These are phyloP conservation scores for Acanthurus lineatus DNA, from an alignment of 2,797 vertebrate species.

Conservation along the genomic window DNA sequence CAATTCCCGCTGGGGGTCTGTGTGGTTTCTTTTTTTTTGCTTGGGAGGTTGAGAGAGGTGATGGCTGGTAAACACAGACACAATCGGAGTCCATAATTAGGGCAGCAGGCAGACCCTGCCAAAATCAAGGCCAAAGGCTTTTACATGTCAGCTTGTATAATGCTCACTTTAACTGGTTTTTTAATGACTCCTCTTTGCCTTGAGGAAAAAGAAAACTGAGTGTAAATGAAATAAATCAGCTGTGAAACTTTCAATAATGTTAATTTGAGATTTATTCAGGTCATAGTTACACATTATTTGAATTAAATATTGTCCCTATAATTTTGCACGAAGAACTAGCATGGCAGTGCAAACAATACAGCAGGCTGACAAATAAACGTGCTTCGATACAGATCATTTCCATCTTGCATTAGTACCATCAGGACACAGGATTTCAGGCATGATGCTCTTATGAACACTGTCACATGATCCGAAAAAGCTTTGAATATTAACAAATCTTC, in stretches of 20 bases:
- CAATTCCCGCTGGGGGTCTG: constrained; percentile 54
- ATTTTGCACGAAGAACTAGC: constrained; percentile 82
- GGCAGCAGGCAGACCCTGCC: constrained; percentile 46
- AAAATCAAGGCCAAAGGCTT: constrained; percentile 54
- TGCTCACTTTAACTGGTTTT: constrained; percentile 45
- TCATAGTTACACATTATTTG: constrained; percentile 81
- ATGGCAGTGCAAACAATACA: constrained; percentile 88
- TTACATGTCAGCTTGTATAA: constrained; percentile 65
- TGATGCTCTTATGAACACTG: constrained; percentile 38
- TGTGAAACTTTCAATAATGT: constrained; percentile 43
- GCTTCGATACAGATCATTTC: constrained; percentile 80
- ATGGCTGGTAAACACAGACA: constrained; percentile 68
- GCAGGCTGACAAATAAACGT: constrained; percentile 82
- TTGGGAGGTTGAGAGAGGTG: constrained; percentile 61
- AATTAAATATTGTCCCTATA: constrained; percentile 81
- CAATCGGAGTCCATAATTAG: constrained; percentile 73
- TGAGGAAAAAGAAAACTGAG: constrained; percentile 11
- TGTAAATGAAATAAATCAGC: constrained; percentile 44
- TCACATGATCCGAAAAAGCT: constrained; percentile 35
- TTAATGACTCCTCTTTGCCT: constrained; percentile 37
- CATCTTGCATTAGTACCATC: constrained; percentile 63
- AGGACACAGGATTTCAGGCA: constrained; percentile 32
- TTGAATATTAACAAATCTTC: constrained; percentile 57
- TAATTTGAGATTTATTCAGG: constrained; percentile 89
- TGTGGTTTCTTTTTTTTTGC: neutral